Base-by-base conservation (phyloP, 2,888 invertebrate genomes). In the Thysanoteuthis rhombus region DNA sequence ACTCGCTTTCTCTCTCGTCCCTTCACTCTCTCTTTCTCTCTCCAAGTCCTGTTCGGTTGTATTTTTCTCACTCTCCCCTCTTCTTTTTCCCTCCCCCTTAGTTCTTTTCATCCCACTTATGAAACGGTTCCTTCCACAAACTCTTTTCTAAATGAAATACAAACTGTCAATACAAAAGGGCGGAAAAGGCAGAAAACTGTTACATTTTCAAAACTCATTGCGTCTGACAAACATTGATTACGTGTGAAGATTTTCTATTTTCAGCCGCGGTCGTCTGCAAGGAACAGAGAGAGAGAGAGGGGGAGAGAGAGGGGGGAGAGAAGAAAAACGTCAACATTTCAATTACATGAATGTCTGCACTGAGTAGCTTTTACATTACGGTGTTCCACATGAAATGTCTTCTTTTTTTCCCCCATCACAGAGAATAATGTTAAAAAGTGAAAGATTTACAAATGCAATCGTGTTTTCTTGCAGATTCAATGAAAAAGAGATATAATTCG, bases 221-320 rank as follows among this genome's bases (percentile, higher is more conserved):
- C 75, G 75, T 75, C 75, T 6, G 75, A 75, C 75, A 75, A 75
- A n/a, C 75, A 75, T 75, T 75, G n/a, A 75, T 75, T 75, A 75
- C 75, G n/a, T 75, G n/a, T 75, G 75, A 75, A 75, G 75, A n/a
- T 75, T 75, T n/a, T 75, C 75, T 75, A 75, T 75, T 75, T 75
- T n/a, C n/a, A 75, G 75, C 12, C 12, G n/a, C 8, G n/a, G 10
- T n/a, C 2, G n/a, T 75, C 75, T 32, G 32, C 75, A n/a, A 75
- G 32, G 75, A 4, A 75, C 75, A 28, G 52, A 75, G n/a, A 12
- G n/a, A 75, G n/a, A 75, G n/a, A 75, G n/a, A n/a, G n/a, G n/a
- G n/a, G n/a, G n/a, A n/a, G n/a, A n/a, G n/a, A n/a, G n/a, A n/a
- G n/a, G n/a, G n/a, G n/a, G n/a, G n/a, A 75, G n/a, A 75, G n/a